Conservation (phyloP, 1,140 invertebrate species). For the Conus betulinus region DNA sequence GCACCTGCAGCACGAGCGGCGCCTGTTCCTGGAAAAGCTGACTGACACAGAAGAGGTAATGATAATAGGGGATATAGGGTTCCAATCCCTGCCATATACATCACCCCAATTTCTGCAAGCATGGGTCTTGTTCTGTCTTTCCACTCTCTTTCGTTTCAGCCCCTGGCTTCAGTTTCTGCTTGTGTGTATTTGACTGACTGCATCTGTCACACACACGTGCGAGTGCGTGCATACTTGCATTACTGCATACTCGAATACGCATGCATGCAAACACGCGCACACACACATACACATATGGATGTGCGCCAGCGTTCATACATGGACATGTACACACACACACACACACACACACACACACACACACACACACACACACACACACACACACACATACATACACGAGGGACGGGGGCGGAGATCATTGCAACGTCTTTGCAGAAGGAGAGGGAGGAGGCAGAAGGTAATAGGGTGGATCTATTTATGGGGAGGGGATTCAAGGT, state of each 20-base stretch:
- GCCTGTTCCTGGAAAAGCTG: neutral
- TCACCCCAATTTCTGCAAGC: too few species aligned
- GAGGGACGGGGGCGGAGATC: neutral
- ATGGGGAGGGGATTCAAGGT: too few species aligned
- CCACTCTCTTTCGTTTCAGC: neutral
- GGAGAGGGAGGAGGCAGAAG: too few species aligned
- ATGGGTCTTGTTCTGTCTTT: neutral
- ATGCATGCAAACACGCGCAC: neutral
- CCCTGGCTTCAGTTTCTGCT: neutral
- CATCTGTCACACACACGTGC: neutral
- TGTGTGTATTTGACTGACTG: too few species aligned
- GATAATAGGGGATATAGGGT: too few species aligned
- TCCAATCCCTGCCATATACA: too few species aligned
- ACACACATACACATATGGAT: neutral
- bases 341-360: neutral
- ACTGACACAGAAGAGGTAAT: neutral
- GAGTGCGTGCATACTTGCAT: neutral
- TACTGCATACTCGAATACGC: neutral
- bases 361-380: neutral
- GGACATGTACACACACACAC: neutral
- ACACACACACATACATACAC: neutral
- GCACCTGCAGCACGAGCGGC: conserved; percentile 18
- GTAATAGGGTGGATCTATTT: too few species aligned
- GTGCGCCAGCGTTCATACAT: neutral
- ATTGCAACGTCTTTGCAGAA: too few species aligned